phyloP scores from a whole-genome alignment of 2,797 vertebrate genomes.

The Micropoecilia bifurca region DNA sequence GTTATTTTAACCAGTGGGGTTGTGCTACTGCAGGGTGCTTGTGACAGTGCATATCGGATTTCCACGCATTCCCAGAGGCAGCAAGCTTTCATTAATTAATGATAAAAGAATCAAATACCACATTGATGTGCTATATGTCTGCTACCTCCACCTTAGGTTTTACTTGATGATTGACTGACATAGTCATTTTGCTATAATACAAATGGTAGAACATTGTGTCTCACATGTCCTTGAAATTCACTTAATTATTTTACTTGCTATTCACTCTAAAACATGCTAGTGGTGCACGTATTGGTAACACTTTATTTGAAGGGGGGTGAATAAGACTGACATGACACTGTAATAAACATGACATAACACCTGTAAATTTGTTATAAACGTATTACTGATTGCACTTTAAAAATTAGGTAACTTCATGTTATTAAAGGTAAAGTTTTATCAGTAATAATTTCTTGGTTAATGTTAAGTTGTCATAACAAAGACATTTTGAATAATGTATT shows the following conservation, averaged over 20 bases:
- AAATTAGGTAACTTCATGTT: too few species aligned
- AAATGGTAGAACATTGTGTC: constrained; percentile 11
- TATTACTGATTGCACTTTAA: too few species aligned
- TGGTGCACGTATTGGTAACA: background rate
- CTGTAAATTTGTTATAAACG: too few species aligned
- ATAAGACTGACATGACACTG: too few species aligned
- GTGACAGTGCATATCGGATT: constrained; percentile 67
- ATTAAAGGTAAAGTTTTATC: too few species aligned
- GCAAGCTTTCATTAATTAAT: constrained; percentile 81
- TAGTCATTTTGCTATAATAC: constrained; percentile 20
- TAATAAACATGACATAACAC: too few species aligned
- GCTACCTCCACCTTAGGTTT: constrained; percentile 33
- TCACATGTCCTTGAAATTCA: background rate
- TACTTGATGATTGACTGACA: constrained; percentile 22
- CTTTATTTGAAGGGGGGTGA: too few species aligned
- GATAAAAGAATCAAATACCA: constrained; percentile 77
- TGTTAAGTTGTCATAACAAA: too few species aligned
- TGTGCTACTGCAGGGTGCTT: constrained; percentile 35
- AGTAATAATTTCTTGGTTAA: too few species aligned
- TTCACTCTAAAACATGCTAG: background rate
- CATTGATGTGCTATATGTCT: constrained; percentile 33
- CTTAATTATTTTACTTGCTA: background rate
- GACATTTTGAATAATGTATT: too few species aligned
- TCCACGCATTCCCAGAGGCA: constrained; percentile 66
- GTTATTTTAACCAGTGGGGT: constrained; percentile 16